A percentile compares a stretch with the other conserved stretches of the same genome.
phyloP scores from a whole-genome alignment of 2,888 invertebrate genomes.

The Calameuta filiformis region DNA sequence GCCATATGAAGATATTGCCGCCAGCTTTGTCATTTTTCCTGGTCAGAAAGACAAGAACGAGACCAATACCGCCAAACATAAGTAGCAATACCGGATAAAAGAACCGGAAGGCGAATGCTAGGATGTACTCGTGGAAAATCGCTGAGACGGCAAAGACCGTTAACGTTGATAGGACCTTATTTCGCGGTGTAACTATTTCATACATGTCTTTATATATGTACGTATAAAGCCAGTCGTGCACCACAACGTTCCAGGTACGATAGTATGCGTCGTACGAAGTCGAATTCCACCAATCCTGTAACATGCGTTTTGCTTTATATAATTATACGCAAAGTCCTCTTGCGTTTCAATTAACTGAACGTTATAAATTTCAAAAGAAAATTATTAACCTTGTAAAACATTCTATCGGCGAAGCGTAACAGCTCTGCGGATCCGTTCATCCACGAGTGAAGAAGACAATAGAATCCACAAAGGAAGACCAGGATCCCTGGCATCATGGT shows the following conservation, averaged over 20 bases:
- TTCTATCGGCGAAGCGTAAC: conserved; percentile 86
- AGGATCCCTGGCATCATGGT: conserved; percentile 81
- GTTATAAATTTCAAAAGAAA: background rate
- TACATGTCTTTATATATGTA: conserved; percentile 82
- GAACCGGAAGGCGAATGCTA: conserved; percentile 82
- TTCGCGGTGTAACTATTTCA: conserved; percentile 64
- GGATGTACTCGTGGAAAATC: conserved; percentile 87
- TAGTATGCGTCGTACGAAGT: conserved; percentile 85
- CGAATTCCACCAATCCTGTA: conserved; percentile 94
- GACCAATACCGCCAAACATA: conserved; percentile 79
- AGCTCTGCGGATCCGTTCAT: conserved; percentile 92
- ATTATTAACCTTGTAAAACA: conserved; percentile 77
- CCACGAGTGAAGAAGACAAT: conserved; percentile 90
- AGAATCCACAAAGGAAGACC: conserved; percentile 81
- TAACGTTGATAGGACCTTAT: conserved; percentile 69
- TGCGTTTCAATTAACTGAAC: conserved; percentile 1
- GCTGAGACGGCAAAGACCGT: conserved; percentile 85
- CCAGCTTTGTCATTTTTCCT: conserved; percentile 66
- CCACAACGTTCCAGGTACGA: conserved; percentile 95
- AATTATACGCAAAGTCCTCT: background rate
- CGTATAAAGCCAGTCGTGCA: conserved; percentile 93
- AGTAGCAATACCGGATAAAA: conserved; percentile 89
- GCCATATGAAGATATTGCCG: conserved; percentile 89
- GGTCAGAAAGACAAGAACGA: conserved; percentile 69
- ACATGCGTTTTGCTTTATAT: conserved; percentile 19